Percentiles rank a stretch among this genome's conserved stretches.
These are phyloP conservation scores for Lamellibrachia columna DNA, from an alignment of 2,888 invertebrate genomes.

Conservation along the genomic window DNA sequence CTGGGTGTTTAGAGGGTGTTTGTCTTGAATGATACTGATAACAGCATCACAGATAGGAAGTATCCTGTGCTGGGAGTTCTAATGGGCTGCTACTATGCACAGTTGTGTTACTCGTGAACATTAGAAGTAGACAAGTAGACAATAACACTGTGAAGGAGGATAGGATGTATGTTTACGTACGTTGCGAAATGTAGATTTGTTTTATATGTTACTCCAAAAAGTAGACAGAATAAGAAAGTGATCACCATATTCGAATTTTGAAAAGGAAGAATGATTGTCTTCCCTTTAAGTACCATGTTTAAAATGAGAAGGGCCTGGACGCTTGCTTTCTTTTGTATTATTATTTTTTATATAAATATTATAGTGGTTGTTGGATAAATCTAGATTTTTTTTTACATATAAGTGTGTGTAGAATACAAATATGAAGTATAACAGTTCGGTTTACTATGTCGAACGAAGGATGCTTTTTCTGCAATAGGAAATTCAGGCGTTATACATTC, in stretches of 20 bases:
- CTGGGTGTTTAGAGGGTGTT: background rate
- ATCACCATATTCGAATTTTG: background rate
- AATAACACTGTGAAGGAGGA: background rate
- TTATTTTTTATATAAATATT: background rate
- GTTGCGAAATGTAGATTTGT: background rate
- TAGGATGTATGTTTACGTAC: background rate
- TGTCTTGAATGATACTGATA: background rate
- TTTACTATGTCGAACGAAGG: background rate
- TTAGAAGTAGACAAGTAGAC: background rate
- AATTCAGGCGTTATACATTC: too few species aligned
- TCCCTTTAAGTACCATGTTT: too few species aligned
- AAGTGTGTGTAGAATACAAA: background rate
- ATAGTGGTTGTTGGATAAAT: background rate
- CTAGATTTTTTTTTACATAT: background rate
- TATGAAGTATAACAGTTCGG: background rate
- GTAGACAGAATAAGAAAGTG: background rate
- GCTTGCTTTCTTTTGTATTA: background rate
- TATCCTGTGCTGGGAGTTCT: background rate
- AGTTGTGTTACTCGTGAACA: background rate
- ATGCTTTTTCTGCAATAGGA: too few species aligned
- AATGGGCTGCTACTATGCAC: background rate
- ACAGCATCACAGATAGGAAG: too few species aligned
- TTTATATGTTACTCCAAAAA: background rate
- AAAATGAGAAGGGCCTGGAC: background rate
- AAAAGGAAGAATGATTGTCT: background rate